Conservation (phyloP, 1,140 invertebrate species). For the Diorhabda carinulata region DNA sequence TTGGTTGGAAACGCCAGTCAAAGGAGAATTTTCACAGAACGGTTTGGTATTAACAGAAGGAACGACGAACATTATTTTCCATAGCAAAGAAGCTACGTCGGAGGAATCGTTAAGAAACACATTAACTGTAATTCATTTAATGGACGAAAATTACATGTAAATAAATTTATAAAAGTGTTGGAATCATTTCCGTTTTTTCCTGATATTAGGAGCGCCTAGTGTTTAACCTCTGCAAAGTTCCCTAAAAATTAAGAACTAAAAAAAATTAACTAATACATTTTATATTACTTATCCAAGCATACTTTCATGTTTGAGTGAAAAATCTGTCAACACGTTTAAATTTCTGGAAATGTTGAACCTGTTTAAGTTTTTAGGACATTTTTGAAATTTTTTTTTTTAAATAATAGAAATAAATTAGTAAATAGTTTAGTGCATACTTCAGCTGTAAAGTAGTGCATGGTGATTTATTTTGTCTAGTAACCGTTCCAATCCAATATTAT, state of each 20-base stretch:
- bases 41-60: conserved; percentile 26
- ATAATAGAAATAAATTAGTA: neutral
- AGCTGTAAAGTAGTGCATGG: neutral
- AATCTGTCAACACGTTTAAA: neutral
- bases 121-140: conserved; percentile 28
- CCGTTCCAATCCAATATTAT: neutral
- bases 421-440: neutral
- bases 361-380: no score
- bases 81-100: conserved; percentile 18
- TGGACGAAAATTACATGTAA: conserved; percentile 19
- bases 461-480: neutral
- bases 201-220: no score
- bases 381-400: neutral
- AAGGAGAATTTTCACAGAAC: conserved; percentile 31
- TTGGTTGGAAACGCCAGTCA: conserved; percentile 29
- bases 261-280: neutral
- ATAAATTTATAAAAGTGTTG: neutral
- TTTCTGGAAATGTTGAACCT: neutral
- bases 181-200: no score
- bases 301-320: neutral
- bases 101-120: conserved; percentile 16
- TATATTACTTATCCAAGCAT: neutral
- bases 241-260: neutral
- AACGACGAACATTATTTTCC: conserved; percentile 26
- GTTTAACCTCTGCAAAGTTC: no score